phyloP scores from a whole-genome alignment of 1,140 invertebrate species.

The Brachionus sp. region DNA sequence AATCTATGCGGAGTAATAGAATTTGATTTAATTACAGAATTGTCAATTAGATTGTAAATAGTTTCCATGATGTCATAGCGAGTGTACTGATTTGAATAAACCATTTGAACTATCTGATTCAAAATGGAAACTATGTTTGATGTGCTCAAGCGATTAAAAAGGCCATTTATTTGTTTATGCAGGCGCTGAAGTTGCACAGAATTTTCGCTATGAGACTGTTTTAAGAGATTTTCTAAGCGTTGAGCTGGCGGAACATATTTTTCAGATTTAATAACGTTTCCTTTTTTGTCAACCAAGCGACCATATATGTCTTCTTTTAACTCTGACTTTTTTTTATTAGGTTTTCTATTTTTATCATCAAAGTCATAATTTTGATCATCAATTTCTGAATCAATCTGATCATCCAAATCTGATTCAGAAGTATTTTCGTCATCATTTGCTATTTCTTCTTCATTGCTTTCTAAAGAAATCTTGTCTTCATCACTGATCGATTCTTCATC shows the following conservation, averaged over 20 bases:
- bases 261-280: constrained; percentile 65
- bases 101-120: constrained; percentile 64
- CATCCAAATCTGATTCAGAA: constrained; percentile 45
- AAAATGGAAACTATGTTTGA: constrained; percentile 79
- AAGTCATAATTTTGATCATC: neutral
- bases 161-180: constrained; percentile 76
- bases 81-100: constrained; percentile 76
- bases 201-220: constrained; percentile 62
- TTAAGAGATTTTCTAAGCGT: constrained; percentile 58
- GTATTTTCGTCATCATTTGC: constrained; percentile 40
- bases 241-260: constrained; percentile 79
- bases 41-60: constrained; percentile 62
- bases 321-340: constrained; percentile 50
- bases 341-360: constrained; percentile 47
- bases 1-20: constrained; percentile 71
- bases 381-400: constrained; percentile 9
- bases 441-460: neutral
- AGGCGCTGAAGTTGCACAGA: constrained; percentile 66
- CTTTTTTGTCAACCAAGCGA: constrained; percentile 72
- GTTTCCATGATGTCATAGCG: constrained; percentile 68
- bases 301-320: constrained; percentile 91
- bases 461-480: constrained; percentile 2
- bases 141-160: constrained; percentile 80
- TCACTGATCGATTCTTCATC: constrained; percentile 6
- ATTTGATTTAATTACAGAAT: neutral